phyloP scores from a whole-genome alignment of 2,113 vertebrate genomes.

The Syngnathus scovelli region DNA sequence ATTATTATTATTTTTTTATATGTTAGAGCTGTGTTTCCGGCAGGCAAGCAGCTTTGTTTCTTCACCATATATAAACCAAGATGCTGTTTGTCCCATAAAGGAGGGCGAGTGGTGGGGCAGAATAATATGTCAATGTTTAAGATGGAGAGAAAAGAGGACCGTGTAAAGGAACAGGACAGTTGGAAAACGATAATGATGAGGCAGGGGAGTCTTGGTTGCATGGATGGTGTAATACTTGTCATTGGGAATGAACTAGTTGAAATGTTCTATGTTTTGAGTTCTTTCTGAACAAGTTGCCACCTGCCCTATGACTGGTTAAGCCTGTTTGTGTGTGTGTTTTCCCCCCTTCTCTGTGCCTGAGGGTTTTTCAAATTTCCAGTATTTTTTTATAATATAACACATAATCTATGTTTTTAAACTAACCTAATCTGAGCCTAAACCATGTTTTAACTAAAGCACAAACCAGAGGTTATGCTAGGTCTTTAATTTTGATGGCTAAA shows the following conservation, averaged over 20 bases:
- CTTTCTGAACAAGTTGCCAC: constrained; percentile 42
- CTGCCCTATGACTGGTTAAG: constrained; percentile 30
- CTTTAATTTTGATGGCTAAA: no score
- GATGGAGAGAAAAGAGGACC: background rate
- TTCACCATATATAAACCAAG: constrained; percentile 25
- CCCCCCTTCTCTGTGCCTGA: background rate
- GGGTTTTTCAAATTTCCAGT: background rate
- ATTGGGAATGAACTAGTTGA: constrained; percentile 15
- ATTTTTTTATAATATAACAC: background rate
- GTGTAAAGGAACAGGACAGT: background rate
- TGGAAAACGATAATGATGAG: constrained; percentile 2
- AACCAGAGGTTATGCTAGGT: no score
- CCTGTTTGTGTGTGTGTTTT: background rate
- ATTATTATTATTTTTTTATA: background rate
- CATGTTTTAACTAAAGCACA: background rate
- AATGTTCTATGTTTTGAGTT: constrained; percentile 38
- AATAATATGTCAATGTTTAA: background rate
- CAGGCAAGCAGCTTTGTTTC: constrained; percentile 11
- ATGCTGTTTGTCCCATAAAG: constrained; percentile 2
- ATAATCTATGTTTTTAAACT: background rate
- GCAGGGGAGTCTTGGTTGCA: background rate
- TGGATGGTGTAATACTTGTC: background rate
- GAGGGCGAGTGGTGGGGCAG: background rate
- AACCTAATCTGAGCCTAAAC: background rate
- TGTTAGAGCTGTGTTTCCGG: background rate